phyloP scores from a whole-genome alignment of 2,113 vertebrate genomes.

The Syngnathus scovelli region DNA sequence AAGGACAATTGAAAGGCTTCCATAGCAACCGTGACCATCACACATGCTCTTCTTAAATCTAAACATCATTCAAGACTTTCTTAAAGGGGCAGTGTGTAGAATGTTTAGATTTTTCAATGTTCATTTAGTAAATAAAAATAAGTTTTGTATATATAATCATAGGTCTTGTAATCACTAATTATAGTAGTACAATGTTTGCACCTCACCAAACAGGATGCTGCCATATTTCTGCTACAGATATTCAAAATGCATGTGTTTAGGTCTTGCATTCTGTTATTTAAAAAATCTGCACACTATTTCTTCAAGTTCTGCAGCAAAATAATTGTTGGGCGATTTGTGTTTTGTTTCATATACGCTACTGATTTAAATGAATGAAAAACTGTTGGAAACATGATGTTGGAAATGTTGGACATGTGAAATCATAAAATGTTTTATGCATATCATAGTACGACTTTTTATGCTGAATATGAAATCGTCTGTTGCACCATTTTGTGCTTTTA shows the following conservation, averaged over 20 bases:
- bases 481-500: too few relatives aligned
- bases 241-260: too few relatives aligned
- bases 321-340: slow-evolving; percentile 7
- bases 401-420: background rate
- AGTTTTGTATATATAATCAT: too few relatives aligned
- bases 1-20: background rate
- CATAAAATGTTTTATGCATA: background rate
- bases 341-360: slow-evolving; percentile 38
- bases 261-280: too few relatives aligned
- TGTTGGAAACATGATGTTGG: background rate
- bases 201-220: too few relatives aligned
- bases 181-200: too few relatives aligned
- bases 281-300: too few relatives aligned
- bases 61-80: slow-evolving; percentile 4
- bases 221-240: too few relatives aligned
- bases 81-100: background rate
- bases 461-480: background rate
- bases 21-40: slow-evolving; percentile 3
- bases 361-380: slow-evolving; percentile 40
- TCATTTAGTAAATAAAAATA: too few relatives aligned
- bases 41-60: background rate
- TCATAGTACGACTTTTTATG: background rate
- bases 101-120: too few relatives aligned
- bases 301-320: slow-evolving; percentile 15
- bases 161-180: too few relatives aligned